Percentiles rank a stretch among this genome's conserved stretches.
These are phyloP conservation scores for Zalophus californianus DNA, from an alignment of 2,797 vertebrate species.

Conservation along the genomic window DNA sequence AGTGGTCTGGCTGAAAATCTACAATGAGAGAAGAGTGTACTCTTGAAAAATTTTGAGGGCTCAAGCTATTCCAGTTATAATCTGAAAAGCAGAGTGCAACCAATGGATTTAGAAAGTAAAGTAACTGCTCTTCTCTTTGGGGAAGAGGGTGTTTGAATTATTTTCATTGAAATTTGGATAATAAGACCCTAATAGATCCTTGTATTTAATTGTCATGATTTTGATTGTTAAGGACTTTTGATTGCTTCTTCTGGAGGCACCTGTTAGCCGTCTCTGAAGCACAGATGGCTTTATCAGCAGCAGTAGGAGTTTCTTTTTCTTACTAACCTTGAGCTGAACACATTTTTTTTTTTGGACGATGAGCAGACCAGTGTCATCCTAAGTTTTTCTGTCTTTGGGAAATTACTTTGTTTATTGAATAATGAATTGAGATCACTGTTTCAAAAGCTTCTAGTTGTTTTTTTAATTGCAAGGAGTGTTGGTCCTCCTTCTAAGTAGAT, in stretches of 20 bases:
- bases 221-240: conserved; percentile 77
- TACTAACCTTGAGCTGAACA: conserved; percentile 70
- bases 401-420: conserved; percentile 55
- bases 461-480: conserved; percentile 20
- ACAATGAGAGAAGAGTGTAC: conserved; percentile 68
- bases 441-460: conserved; percentile 12
- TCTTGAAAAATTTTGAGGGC: conserved; percentile 73
- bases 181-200: conserved; percentile 69
- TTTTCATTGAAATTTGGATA: conserved; percentile 70
- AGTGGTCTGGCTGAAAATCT: conserved; percentile 68
- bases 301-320: conserved; percentile 64
- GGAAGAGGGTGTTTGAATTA: conserved; percentile 44
- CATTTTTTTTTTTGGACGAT: conserved; percentile 57
- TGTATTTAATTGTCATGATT: conserved; percentile 77
- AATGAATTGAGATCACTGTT: conserved; percentile 16
- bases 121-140: conserved; percentile 28
- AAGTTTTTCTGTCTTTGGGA: conserved; percentile 49
- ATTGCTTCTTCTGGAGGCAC: conserved; percentile 79
- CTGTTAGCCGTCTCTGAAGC: conserved; percentile 62
- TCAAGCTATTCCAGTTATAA: conserved; percentile 70
- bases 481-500: conserved; percentile 22
- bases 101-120: conserved; percentile 15
- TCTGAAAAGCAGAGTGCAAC: neutral
- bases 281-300: conserved; percentile 72
- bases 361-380: neutral